Evolutionary conservation across 2,888 invertebrate species (phyloP).

Genomic region (Meghimatium bilineatum): DNA sequence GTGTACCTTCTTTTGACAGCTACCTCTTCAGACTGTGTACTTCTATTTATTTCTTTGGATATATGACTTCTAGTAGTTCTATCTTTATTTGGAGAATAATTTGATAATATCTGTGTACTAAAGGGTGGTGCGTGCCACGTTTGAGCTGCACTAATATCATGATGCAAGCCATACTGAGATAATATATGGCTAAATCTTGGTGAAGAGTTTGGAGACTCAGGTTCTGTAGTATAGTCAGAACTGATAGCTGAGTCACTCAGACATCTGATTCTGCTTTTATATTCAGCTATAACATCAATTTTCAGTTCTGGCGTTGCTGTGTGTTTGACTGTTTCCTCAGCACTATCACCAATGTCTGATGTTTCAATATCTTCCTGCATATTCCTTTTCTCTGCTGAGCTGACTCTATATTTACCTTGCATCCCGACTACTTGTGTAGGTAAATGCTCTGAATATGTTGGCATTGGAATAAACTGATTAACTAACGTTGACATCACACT

Average conservation of each 20-base stretch:
- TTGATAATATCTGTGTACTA: not conserved
- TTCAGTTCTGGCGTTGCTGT: conserved; percentile 19
- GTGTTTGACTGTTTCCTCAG: conserved; percentile 31
- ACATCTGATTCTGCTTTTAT: conserved; percentile 60
- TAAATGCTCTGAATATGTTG: conserved; percentile 8
- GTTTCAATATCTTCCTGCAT: not conserved
- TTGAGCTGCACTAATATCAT: not conserved
- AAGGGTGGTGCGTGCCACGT: not conserved
- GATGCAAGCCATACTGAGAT: not conserved
- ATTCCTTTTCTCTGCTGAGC: not conserved
- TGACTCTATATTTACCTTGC: not conserved
- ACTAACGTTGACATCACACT: not conserved
- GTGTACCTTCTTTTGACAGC: not conserved
- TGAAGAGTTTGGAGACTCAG: conserved; percentile 64
- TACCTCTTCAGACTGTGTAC: not conserved
- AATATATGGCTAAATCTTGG: conserved; percentile 51
- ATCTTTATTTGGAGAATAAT: not conserved
- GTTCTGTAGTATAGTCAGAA: conserved; percentile 70
- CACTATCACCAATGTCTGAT: conserved; percentile 25
- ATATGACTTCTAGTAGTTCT: not conserved
- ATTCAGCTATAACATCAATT: conserved; percentile 59
- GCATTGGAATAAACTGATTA: not conserved
- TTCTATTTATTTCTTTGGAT: not conserved
- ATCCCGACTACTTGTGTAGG: not conserved
- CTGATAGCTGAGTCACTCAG: conserved; percentile 73